Evolutionary conservation across 2,797 vertebrate species (phyloP), one percentile per base, ranked within the genome.

Genomic region (Oceanodroma leucorhoa): DNA sequence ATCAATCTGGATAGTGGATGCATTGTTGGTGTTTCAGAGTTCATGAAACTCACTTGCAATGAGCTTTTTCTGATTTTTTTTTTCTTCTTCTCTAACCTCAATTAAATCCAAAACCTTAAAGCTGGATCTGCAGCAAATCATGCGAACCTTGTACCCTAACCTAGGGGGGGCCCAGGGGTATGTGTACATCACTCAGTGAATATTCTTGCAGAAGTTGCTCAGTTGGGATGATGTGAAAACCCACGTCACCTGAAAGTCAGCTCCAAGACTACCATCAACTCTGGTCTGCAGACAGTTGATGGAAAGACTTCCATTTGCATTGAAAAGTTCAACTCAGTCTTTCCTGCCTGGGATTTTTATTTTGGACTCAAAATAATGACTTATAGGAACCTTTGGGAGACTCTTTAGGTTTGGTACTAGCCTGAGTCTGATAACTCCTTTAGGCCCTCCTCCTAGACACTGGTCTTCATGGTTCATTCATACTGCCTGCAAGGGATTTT

Each of bases 111-210:
- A 69, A 83, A n/a, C 12, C 5, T 5, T 46, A 61, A 70, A 82
- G 4, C 5, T 62, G n/a, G 16, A 29, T 66, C 45, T 81, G 18
- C 40, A 60, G 12, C 32, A 85, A 75, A 82, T 61, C 6, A 24
- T 10, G 3, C 40, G 22, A 72, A 65, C 9, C 8, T 53, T 54
- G 15, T 50, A 36, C 2, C 2, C 5, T 6, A 18, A 21, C 10
- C 29, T 46, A 9, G 6, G 83, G 11, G 19, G 23, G 3, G 15
- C 10, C 11, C 0, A 7, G 1, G 7, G 2, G 2, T 9, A 1
- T 24, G 11, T 60, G 29, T 13, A 21, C 10, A 38, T 53, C 6
- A 30, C 14, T 23, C 17, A 40, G 6, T 34, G 5, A 76, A 41
- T 54, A 61, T 46, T 53, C 14, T 79, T 60, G 18, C 10, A 66